Base-by-base conservation (phyloP, 92 coral and sea anemone genomes). In the Actinernus sp. region DNA sequence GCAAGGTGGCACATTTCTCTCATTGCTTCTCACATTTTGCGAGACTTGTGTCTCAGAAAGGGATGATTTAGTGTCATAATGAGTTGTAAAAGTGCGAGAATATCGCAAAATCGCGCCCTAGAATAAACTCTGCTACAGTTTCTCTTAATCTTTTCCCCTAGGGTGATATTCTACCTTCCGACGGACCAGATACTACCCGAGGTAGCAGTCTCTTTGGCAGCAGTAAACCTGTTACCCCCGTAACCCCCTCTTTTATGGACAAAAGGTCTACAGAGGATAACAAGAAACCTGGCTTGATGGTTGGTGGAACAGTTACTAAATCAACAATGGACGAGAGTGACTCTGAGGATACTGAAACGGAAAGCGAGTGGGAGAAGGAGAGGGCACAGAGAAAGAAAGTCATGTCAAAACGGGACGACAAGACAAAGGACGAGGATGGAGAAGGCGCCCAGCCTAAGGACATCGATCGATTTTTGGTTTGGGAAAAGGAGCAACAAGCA, bases 321-420 rank as follows among this genome's bases (percentile, higher is more conserved):
- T 31, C 55, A 40, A 72, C 53, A 10, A 46, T 43, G 27, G 68
- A 83, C 11, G 95, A 75, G 37, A 90, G 97, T 47, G 92, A 85
- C 18, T 88, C 87, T 17, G 97, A 90, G 62, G 74, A 40, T 44
- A 72, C 88, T 8, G 97, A 90, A 73, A 36, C 97, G n/a, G 97
- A 90, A 73, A 86, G 97, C 29, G 97, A 90, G 16, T 90, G 97
- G 97, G 97, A 90, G 59, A 76, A 76, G 31, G 97, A 90, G 23
- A 62, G 79, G 43, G 72, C 79, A 1, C 28, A 44, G 43, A 75
- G 80, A 40, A 89, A 79, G 58, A 86, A 68, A 65, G 55, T 26
- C 21, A 43, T 33, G 29, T 16, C 26, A 8, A 48, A 65, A 26
- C 63, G 59, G 22, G 46, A 48, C 14, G 62, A 75, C 25, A 69